These are phyloP conservation scores for Polyommatus iphigenia DNA, from an alignment of 2,888 invertebrate genomes.

Conservation along the genomic window DNA sequence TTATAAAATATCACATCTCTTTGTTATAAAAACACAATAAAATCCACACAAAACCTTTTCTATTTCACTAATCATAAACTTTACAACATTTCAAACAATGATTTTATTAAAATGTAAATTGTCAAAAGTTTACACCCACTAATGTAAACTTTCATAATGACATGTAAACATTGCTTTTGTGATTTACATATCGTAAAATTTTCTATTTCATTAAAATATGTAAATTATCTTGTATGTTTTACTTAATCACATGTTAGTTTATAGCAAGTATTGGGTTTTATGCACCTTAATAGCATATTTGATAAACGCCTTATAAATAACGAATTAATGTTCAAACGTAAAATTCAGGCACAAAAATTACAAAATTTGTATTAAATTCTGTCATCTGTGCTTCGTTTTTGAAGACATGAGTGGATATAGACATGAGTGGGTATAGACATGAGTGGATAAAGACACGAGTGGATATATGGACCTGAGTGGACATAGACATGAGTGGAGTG, in stretches of 20 bases:
- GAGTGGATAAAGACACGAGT: too few relatives aligned
- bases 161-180: slow-evolving; percentile 8
- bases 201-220: slow-evolving; percentile 18
- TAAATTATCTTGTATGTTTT: slow-evolving; percentile 1
- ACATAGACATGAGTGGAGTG: too few relatives aligned
- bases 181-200: neutral
- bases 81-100: neutral
- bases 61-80: neutral
- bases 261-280: neutral
- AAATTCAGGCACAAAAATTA: too few relatives aligned
- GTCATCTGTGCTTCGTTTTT: too few relatives aligned
- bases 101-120: slow-evolving; percentile 4
- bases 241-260: slow-evolving; percentile 7
- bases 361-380: too few relatives aligned
- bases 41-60: neutral
- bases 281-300: neutral
- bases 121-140: neutral
- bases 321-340: too few relatives aligned
- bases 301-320: neutral
- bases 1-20: neutral
- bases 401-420: too few relatives aligned
- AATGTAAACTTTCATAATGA: neutral
- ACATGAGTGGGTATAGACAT: too few relatives aligned
- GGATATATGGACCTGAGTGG: too few relatives aligned
- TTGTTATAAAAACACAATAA: neutral